phyloP scores from a whole-genome alignment of 2,797 vertebrate genomes.

The Microctenopoma lineatum region DNA sequence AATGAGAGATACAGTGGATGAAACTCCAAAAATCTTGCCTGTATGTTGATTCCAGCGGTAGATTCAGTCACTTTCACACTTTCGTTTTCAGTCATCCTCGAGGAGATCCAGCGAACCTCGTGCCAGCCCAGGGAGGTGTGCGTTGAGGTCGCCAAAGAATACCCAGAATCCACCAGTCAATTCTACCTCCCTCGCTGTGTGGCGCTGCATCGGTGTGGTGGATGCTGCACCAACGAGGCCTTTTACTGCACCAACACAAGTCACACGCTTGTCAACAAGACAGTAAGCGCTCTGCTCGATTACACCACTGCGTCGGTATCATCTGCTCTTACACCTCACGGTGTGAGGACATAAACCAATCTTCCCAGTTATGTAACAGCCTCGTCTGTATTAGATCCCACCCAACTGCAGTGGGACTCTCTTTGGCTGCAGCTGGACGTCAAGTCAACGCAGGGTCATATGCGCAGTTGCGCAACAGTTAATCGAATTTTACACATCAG shows the following conservation, averaged over 20 bases:
- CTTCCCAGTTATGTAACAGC: constrained; percentile 32
- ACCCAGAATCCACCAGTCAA: constrained; percentile 80
- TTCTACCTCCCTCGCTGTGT: constrained; percentile 82
- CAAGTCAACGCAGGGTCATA: constrained; percentile 21
- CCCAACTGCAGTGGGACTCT: constrained; percentile 34
- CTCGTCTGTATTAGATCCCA: constrained; percentile 18
- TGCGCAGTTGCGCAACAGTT: constrained; percentile 34
- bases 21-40: not conserved
- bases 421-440: constrained; percentile 45
- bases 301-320: not conserved
- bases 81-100: constrained; percentile 75
- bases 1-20: constrained; percentile 1
- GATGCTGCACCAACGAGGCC: constrained; percentile 82
- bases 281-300: constrained; percentile 59
- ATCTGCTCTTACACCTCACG: constrained; percentile 25
- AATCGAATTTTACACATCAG: constrained; percentile 12
- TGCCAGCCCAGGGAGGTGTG: constrained; percentile 84
- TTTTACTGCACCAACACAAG: constrained; percentile 81
- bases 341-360: constrained; percentile 26
- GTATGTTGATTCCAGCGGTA: not conserved
- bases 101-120: constrained; percentile 78
- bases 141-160: constrained; percentile 82
- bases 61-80: not conserved
- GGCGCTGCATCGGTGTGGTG: constrained; percentile 82
- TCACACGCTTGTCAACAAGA: constrained; percentile 78